Conservation (phyloP, 2,797 vertebrate species). For the Pitangus sulphuratus region DNA sequence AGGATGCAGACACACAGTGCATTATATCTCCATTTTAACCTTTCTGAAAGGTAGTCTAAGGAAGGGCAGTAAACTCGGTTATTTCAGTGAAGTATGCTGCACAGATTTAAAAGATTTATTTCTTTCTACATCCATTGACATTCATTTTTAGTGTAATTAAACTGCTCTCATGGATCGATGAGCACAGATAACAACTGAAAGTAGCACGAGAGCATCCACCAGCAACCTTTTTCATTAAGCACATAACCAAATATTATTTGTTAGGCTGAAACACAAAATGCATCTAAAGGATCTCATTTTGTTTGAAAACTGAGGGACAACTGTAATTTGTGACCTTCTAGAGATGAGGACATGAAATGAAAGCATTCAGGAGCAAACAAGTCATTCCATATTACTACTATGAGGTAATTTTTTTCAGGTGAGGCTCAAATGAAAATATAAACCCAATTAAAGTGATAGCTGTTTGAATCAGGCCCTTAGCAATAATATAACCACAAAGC, state of each 20-base stretch:
- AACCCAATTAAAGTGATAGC: neutral
- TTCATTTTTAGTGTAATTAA: constrained; percentile 65
- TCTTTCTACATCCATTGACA: constrained; percentile 13
- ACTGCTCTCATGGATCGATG: constrained; percentile 42
- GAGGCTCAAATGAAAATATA: neutral
- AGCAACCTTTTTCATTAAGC: constrained; percentile 46
- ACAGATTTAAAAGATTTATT: constrained; percentile 54
- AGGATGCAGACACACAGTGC: neutral
- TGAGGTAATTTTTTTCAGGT: neutral
- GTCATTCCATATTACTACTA: neutral
- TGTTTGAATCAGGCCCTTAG: neutral
- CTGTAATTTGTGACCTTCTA: neutral
- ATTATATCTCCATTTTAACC: neutral
- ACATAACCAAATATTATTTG: constrained; percentile 59
- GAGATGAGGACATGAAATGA: neutral
- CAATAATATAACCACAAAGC: neutral
- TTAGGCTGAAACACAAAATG: constrained; percentile 36
- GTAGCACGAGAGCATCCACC: neutral
- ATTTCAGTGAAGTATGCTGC: neutral
- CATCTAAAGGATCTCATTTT: constrained; percentile 22
- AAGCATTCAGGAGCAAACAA: neutral
- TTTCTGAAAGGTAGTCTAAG: neutral
- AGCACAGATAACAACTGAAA: constrained; percentile 43
- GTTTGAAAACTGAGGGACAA: neutral
- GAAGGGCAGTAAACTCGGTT: neutral